These are phyloP conservation scores for Desoria tigrina DNA, from an alignment of 2,888 invertebrate genomes.

Conservation along the genomic window DNA sequence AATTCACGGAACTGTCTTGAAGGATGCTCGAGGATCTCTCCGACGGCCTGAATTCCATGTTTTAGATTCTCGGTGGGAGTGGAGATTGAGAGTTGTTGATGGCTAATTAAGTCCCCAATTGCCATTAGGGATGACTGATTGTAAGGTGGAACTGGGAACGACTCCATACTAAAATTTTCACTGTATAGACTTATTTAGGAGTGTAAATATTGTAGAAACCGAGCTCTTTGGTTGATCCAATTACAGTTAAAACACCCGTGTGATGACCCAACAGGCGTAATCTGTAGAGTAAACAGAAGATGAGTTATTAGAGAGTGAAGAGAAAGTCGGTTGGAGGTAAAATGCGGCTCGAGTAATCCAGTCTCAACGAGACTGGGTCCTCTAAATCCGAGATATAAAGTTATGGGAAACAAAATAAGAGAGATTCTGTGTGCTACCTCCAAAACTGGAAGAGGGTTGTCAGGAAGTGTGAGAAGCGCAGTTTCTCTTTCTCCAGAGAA, in stretches of 20 bases:
- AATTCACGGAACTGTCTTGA: constrained; percentile 48
- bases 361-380: not conserved
- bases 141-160: constrained; percentile 46
- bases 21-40: constrained; percentile 47
- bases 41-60: constrained; percentile 28
- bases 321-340: constrained; percentile 13
- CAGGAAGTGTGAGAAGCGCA: constrained; percentile 22
- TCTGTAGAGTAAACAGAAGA: not conserved
- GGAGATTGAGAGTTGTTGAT: constrained; percentile 33
- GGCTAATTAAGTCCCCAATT: constrained; percentile 50
- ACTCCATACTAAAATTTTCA: constrained; percentile 39
- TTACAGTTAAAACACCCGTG: too few species aligned
- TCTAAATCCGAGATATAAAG: not conserved
- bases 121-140: constrained; percentile 50
- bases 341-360: not conserved
- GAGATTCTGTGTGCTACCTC: constrained; percentile 1
- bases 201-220: too few species aligned
- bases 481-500: constrained; percentile 28
- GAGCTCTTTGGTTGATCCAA: too few species aligned
- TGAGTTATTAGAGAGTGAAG: constrained; percentile 9
- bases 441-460: constrained; percentile 18
- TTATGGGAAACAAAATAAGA: not conserved
- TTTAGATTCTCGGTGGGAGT: constrained; percentile 29
- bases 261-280: too few species aligned
- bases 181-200: too few species aligned